Conservation (phyloP, 2,797 vertebrate genomes). For the Acanthurus tractus region DNA sequence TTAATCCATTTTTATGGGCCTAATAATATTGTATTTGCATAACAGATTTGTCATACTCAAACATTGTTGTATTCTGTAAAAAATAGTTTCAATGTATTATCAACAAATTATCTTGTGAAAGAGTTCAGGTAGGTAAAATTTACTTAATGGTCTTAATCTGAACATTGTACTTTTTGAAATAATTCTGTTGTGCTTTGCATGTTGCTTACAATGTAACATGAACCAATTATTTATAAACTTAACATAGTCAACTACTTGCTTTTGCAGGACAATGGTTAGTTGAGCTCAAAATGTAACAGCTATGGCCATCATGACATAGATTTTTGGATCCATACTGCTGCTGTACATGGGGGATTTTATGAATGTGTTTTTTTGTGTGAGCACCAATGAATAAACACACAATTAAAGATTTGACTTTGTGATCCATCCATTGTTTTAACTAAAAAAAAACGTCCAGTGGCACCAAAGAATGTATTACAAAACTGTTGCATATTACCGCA, state of each 20-base stretch:
- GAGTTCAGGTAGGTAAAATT: constrained; percentile 37
- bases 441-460: neutral
- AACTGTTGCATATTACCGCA: neutral
- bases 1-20: constrained; percentile 63
- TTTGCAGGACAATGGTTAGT: constrained; percentile 68
- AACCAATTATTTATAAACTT: constrained; percentile 78
- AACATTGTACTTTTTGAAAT: constrained; percentile 74
- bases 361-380: constrained; percentile 74
- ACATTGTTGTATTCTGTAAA: constrained; percentile 70
- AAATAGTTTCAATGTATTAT: constrained; percentile 69
- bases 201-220: constrained; percentile 83
- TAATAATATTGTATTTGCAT: constrained; percentile 59
- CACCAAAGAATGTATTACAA: constrained; percentile 17
- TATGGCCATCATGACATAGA: constrained; percentile 50
- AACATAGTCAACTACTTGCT: constrained; percentile 48
- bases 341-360: constrained; percentile 69
- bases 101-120: constrained; percentile 57
- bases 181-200: constrained; percentile 79
- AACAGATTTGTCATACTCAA: constrained; percentile 55
- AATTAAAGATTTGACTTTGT: constrained; percentile 46
- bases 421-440: constrained; percentile 8
- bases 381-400: constrained; percentile 78
- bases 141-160: constrained; percentile 63
- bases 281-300: constrained; percentile 58
- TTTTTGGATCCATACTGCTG: constrained; percentile 66